Evolutionary conservation across 2,113 vertebrate species (phyloP).

Genomic region (Caranx ignobilis): DNA sequence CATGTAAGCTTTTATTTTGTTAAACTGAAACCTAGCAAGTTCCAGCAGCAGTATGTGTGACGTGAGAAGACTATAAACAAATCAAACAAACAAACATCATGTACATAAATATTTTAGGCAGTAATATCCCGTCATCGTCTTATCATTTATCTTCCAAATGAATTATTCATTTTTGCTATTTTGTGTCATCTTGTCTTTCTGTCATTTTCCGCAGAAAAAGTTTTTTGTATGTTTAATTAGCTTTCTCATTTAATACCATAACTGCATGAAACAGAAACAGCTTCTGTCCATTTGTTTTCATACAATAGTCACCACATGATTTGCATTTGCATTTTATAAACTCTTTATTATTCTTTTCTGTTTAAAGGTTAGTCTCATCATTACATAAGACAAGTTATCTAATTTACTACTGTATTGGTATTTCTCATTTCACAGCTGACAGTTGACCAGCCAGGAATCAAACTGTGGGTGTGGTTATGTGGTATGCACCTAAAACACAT

Average conservation of each 20-base stretch:
- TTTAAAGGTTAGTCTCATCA: background rate
- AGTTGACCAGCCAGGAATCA: background rate
- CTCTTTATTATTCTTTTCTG: background rate
- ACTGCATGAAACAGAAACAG: background rate
- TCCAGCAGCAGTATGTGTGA: constrained; percentile 15
- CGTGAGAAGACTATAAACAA: background rate
- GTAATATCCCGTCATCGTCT: background rate
- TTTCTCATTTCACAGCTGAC: background rate
- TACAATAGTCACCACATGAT: background rate
- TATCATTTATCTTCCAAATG: background rate
- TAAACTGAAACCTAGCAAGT: background rate
- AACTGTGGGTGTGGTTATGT: background rate
- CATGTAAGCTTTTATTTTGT: constrained; percentile 31
- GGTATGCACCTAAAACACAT: background rate
- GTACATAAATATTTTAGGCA: background rate
- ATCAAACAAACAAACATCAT: background rate
- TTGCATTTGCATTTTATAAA: background rate
- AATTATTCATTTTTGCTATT: too few relatives aligned
- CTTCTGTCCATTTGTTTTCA: background rate
- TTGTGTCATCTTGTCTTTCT: too few relatives aligned
- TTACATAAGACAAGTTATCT: background rate
- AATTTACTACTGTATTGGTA: background rate
- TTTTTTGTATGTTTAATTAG: background rate
- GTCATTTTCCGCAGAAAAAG: background rate
- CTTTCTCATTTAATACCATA: background rate